Conservation (phyloP, 2,888 invertebrate genomes). For the Callosobruchus maculatus region DNA sequence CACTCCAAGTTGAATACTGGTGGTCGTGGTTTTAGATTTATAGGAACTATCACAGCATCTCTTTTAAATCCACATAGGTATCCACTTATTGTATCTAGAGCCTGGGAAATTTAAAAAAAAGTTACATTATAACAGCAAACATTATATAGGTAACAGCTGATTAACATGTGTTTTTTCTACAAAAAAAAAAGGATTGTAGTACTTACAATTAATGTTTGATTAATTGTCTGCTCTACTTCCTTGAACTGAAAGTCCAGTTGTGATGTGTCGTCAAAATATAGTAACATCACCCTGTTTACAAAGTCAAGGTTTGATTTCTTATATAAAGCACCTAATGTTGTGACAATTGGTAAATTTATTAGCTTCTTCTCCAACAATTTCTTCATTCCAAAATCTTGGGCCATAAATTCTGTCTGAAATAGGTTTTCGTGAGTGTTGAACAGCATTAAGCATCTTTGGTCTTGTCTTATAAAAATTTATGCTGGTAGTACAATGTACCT, state of each 20-base stretch:
- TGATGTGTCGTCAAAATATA: conserved; percentile 36
- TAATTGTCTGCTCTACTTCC: conserved; percentile 37
- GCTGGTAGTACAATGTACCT: no score
- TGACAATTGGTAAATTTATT: conserved; percentile 38
- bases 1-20: conserved; percentile 37
- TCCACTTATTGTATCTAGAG: conserved; percentile 40
- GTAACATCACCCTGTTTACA: conserved; percentile 32
- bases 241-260: conserved; percentile 33
- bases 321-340: conserved; percentile 38
- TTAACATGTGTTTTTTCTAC: no score
- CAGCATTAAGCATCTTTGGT: neutral
- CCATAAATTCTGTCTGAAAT: conserved; percentile 43
- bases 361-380: conserved; percentile 37
- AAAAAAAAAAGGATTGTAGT: neutral
- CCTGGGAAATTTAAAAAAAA: conserved; percentile 25
- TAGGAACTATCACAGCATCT: conserved; percentile 33
- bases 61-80: conserved; percentile 39
- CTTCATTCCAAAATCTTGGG: conserved; percentile 31
- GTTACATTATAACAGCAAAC: no score
- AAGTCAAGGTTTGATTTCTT: conserved; percentile 34
- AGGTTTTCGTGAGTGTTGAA: neutral
- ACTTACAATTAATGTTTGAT: conserved; percentile 39
- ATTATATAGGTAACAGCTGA: no score
- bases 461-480: no score
- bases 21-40: conserved; percentile 37